Base-by-base conservation (phyloP, 2,797 vertebrate genomes). In the Dryobates pubescens region DNA sequence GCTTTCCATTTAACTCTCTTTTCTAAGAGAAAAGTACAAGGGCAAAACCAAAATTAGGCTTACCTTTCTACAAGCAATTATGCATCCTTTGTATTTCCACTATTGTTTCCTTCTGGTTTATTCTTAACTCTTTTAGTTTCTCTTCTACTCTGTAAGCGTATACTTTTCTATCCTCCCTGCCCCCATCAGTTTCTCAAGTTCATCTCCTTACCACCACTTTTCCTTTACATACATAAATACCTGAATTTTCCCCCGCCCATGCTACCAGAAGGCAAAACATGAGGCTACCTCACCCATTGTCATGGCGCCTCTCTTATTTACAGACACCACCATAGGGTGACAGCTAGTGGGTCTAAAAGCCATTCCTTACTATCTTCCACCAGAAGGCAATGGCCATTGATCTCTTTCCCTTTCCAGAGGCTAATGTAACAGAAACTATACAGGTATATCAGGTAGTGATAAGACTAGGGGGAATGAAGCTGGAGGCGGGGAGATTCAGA, bases 211-310 rank as follows among this genome's bases (percentile, higher is more conserved):
- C 27, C 22, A 20, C 7, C 29, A 26, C 8, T 0, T 1, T 5
- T 19, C 6, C 16, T 24, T 63, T 22, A 47, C 6, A 6, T 16
- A n/a, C 3, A 12, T 19, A 19, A 67, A 45, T 8, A 11, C 5
- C 38, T 6, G 24, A 27, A 43, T 8, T 63, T 63, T 56, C 29
- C 15, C 24, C 5, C 3, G 26, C 18, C 19, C 1, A 0, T 30
- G 38, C 11, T 29, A n/a, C 19, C 5, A 13, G 38, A 45, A 47
- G 27, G 22, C 16, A 49, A 63, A 27, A 9, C 53, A 43, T 27
- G 49, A 34, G 47, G 2, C 20, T 71, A 24, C 27, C 56, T 38
- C 7, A 5, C 26, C 30, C 17, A 2, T 32, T 47, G 18, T 49
- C 36, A 67, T 7, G 23, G 26, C 20, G 57, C 41, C 24, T 23